These are phyloP conservation scores for Sminthurides bifidus DNA, from an alignment of 1,140 invertebrate species.

Conservation along the genomic window DNA sequence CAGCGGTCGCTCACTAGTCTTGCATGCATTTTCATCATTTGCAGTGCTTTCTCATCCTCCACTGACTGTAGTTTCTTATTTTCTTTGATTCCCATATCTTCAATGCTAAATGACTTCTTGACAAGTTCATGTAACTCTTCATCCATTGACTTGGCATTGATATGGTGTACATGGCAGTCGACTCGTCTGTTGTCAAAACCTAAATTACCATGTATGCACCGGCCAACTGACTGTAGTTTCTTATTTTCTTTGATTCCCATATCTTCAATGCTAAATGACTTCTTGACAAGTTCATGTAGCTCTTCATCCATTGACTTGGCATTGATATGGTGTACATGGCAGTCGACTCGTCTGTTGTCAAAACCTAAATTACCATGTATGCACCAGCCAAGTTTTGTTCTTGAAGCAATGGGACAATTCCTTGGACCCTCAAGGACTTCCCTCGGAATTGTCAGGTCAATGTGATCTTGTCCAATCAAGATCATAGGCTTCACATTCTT, in stretches of 20 bases:
- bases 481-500: not conserved
- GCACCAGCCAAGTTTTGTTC: not conserved
- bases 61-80: no score
- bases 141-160: not conserved
- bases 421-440: not conserved
- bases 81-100: no score
- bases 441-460: not conserved
- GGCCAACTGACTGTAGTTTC: no score
- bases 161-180: not conserved
- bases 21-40: no score
- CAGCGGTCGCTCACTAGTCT: conserved; percentile 3
- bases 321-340: not conserved
- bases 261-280: not conserved
- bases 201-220: not conserved
- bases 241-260: no score
- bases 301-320: not conserved
- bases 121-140: not conserved
- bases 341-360: no score
- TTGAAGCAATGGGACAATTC: not conserved
- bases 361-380: not conserved
- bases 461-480: conserved; percentile 1
- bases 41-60: no score
- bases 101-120: not conserved
- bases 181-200: no score
- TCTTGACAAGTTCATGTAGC: not conserved